phyloP scores from a whole-genome alignment of 2,113 vertebrate species.

The Ptilonorhynchus violaceus region DNA sequence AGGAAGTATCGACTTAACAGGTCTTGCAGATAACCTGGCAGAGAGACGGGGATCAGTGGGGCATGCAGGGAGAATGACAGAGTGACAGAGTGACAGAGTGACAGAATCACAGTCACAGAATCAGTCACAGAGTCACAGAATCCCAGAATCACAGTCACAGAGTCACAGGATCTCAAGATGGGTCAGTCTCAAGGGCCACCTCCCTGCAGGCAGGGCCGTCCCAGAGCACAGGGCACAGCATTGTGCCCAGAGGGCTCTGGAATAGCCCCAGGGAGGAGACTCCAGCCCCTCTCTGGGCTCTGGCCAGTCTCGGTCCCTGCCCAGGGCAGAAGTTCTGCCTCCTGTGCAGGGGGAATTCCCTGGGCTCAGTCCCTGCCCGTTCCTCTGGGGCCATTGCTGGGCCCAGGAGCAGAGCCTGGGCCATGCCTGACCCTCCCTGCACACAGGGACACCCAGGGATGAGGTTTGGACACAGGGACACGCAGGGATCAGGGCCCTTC shows the following conservation, averaged over 20 bases:
- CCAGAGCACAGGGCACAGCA: background rate
- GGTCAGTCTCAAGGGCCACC: too few species aligned
- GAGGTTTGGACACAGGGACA: too few species aligned
- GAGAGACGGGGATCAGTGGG: background rate
- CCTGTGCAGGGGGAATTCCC: background rate
- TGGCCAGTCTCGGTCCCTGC: background rate
- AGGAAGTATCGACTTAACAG: background rate
- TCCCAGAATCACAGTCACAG: too few species aligned
- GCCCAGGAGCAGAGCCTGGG: background rate
- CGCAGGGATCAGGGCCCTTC: background rate
- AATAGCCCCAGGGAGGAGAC: background rate
- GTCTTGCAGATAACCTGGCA: background rate
- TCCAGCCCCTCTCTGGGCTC: background rate
- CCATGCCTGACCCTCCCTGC: background rate
- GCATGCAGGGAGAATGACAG: background rate
- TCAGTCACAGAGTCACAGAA: too few species aligned
- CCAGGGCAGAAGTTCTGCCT: background rate
- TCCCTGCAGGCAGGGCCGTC: background rate
- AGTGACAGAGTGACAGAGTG: too few species aligned
- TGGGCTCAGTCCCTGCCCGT: background rate
- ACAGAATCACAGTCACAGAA: background rate
- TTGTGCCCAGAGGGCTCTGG: background rate
- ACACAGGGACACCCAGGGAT: background rate
- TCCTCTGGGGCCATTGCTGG: background rate
- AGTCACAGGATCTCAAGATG: too few species aligned